A percentile compares a stretch with the other conserved stretches of the same genome.
Conservation (phyloP, 2,888 invertebrate genomes). For the Eudiplozoon nipponicum region DNA sequence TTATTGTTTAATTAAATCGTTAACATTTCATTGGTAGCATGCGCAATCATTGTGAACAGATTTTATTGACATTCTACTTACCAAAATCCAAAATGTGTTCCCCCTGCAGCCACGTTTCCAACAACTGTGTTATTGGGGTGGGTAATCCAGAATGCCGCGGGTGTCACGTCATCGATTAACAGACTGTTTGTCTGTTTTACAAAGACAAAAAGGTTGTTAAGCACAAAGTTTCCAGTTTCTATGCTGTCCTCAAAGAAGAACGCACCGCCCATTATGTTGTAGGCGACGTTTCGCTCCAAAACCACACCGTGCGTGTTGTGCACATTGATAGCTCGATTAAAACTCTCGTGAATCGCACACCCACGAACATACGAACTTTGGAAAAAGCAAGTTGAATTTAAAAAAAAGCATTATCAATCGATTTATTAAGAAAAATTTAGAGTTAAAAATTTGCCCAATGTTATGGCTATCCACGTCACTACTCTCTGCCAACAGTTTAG, state of each 20-base stretch:
- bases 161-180: conserved; percentile 24
- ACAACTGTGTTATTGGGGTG: conserved; percentile 22
- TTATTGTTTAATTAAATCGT: no score
- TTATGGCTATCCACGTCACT: no score
- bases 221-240: conserved; percentile 20
- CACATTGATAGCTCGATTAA: conserved; percentile 24
- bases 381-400: no score
- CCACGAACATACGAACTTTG: conserved; percentile 22
- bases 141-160: conserved; percentile 24
- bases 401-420: no score
- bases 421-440: no score
- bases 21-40: no score
- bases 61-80: no score
- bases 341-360: conserved; percentile 21
- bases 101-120: conserved; percentile 23
- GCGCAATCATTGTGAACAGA: no score
- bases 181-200: conserved; percentile 22
- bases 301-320: conserved; percentile 19
- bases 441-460: no score
- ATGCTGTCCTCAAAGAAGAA: conserved; percentile 25
- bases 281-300: conserved; percentile 21
- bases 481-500: no score
- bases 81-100: conserved; percentile 25
- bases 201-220: conserved; percentile 22
- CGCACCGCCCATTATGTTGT: conserved; percentile 25